These are phyloP conservation scores for Oreochromis tanganicae DNA, from an alignment of 2,113 vertebrate species.

Conservation along the genomic window DNA sequence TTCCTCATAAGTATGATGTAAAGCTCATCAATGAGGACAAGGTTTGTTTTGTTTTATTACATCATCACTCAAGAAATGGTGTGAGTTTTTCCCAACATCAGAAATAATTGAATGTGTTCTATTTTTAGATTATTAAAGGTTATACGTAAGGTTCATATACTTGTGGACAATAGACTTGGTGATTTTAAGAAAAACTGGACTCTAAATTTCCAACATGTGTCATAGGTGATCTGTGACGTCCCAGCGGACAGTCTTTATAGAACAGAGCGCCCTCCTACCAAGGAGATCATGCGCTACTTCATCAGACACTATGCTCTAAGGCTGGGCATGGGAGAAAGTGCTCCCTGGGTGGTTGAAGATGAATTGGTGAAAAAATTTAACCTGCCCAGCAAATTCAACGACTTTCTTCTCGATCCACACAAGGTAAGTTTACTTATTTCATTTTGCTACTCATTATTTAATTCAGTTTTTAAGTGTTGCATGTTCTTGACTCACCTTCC, in stretches of 20 bases:
- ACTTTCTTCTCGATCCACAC: slow-evolving; percentile 93
- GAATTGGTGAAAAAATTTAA: slow-evolving; percentile 91
- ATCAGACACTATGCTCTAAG: slow-evolving; percentile 90
- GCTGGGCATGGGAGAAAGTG: slow-evolving; percentile 86
- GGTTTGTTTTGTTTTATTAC: slow-evolving; percentile 63
- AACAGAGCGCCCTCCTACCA: slow-evolving; percentile 94
- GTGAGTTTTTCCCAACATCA: background rate
- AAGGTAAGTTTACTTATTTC: slow-evolving; percentile 76
- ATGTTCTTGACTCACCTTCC: background rate
- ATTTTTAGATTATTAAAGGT: background rate
- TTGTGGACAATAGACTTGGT: background rate
- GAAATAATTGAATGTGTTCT: background rate
- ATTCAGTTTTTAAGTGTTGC: background rate
- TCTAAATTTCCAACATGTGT: background rate
- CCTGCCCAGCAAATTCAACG: slow-evolving; percentile 94
- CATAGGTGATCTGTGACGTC: slow-evolving; percentile 89
- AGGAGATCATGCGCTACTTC: slow-evolving; percentile 97
- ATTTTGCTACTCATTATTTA: background rate
- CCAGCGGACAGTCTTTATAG: slow-evolving; percentile 87
- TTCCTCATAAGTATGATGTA: slow-evolving; percentile 95
- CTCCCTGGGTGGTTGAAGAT: slow-evolving; percentile 96
- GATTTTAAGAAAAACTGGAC: background rate
- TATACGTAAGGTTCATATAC: background rate
- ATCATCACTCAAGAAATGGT: background rate
- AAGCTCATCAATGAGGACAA: slow-evolving; percentile 93